Evolutionary conservation across 2,113 vertebrate genomes (phyloP), one percentile per base, ranked within the genome.

Genomic region (Xenus cinereus): DNA sequence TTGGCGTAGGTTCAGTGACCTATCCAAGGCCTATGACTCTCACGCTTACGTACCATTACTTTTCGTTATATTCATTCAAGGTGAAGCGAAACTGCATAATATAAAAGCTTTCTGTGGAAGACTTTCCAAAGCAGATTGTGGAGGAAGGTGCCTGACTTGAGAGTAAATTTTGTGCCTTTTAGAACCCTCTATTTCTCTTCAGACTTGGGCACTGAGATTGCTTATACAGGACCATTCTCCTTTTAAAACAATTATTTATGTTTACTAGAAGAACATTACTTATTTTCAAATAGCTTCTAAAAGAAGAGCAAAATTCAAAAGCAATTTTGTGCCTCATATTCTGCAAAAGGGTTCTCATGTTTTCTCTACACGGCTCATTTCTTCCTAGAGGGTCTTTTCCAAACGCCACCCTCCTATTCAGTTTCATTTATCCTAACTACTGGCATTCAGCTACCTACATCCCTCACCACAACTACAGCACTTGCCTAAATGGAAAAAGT

Each of bases 181-280:
- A 45, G 63, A 92, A 75, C 8, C 30, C 8, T 57, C 46, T 66
- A 12, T 78, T 95, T 93, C 56, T 74, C 26, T 90, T 77, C 67
- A 27, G 71, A 76, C 41, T 60, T 76, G 33, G 63, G 69, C 35
- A 27, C 12, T n/a, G 54, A 60, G 30, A 45, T 84, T 83, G 51
- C 59, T 86, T 81, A 48, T 60, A 43, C 7, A 46, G 50, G 33
- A 84, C 30, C 7, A 12, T 57, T 80, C 46, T 87, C 37, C 45
- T 93, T 90, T 93, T 69, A 76, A 88, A 75, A 33, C n/a, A 76
- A 46, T 69, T 90, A 85, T 80, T 95, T 83, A 71, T 57, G 46
- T 33, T 88, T 80, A 39, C n/a, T 59, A 30, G 3, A 90, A 86
- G 53, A 92, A 46, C 16, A 41, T 80, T 48, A 73, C 73, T 85